Evolutionary conservation across 2,888 invertebrate species (phyloP), one percentile per base, ranked within the genome.

Genomic region (Stenolophus ochropezus): DNA sequence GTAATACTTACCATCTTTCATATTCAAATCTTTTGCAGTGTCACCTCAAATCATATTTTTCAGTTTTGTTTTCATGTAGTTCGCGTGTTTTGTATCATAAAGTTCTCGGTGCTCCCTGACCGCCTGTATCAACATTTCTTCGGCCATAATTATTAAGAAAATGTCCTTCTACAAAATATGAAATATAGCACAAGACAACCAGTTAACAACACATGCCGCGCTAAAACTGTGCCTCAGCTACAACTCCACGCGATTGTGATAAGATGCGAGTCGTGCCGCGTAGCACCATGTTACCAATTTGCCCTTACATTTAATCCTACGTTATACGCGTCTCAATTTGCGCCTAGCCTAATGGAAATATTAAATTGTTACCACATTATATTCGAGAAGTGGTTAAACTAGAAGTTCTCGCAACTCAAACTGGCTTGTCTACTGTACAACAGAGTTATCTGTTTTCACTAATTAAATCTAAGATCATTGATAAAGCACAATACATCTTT

Each of bases 11-110:
- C 77, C 77, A 20, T 77, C 61, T 77, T 77, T 61, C 6, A 61
- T 61, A 61, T 77, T 77, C 42, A 77, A 77, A 27, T 77, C 33
- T n/a, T 61, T 61, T 33, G 61, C 77, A 61, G 23, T 61, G 6
- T 77, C 61, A 76, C 20, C 23, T 27, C 77, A 77, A 61, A 77
- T 77, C 33, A 33, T n/a, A 33, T 77, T 58, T n/a, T 77, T 77
- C 16, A 27, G 21, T 33, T 77, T 77, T 33, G 77, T 77, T 16
- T 61, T 69, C 61, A 77, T 61, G 42, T 77, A 77, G 42, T 61
- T 75, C 11, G 11, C 51, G 53, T 75, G 16, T 14, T 49, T 75
- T 4, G 75, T 75, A 18, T 53, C 53, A 25, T 75, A 49, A 75
- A 75, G 75, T 21, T 20, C 53, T 16, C 47, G 1, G 53, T 51